Base-by-base conservation (phyloP, 2,888 invertebrate species). In the Mellilla xanthometata region DNA sequence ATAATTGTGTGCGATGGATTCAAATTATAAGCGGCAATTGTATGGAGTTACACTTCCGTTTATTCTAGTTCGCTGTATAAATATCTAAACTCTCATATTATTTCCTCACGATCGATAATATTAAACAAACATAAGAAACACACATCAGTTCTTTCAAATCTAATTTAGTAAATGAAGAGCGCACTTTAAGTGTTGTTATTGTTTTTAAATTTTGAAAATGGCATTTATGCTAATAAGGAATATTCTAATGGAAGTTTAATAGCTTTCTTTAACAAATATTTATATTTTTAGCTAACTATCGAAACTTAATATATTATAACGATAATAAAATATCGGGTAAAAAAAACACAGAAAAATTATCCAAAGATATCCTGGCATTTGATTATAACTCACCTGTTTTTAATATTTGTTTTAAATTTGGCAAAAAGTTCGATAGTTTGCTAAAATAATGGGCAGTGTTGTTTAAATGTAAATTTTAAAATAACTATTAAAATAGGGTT, bases 391-490 rank as follows among this genome's bases (percentile, higher is more conserved):
- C 6, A 4, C 6, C 6, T 19, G 19, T 19, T 4, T 4, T 19
- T 19, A 3, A 19, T 19, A 4, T 50, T 46, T 41, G 56, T 38
- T 51, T 48, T 52, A 52, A 26, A 22, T 34, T 56, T 56, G 49
- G 53, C 42, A 52, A 51, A 39, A 22, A 54, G 35, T 43, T 40
- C 46, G 44, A 47, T 40, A 39, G 39, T 45, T 9, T 36, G 50
- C 24, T 35, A 49, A 39, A 43, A 40, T 52, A 39, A 49, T 49
- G 60, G 59, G 60, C 62, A 51, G 58, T 60, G 68, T 72, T 76
- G 62, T 71, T 69, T 63, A 61, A 68, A 67, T 66, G 59, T 68
- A 65, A 68, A 68, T 54, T 64, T 63, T 68, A 63, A 58, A 58
- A 60, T 55, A 57, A 54, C 57, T 62, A 55, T 40, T 52, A 49